phyloP scores from a whole-genome alignment of 2,888 invertebrate species.

The Lasioglossum figueresi region DNA sequence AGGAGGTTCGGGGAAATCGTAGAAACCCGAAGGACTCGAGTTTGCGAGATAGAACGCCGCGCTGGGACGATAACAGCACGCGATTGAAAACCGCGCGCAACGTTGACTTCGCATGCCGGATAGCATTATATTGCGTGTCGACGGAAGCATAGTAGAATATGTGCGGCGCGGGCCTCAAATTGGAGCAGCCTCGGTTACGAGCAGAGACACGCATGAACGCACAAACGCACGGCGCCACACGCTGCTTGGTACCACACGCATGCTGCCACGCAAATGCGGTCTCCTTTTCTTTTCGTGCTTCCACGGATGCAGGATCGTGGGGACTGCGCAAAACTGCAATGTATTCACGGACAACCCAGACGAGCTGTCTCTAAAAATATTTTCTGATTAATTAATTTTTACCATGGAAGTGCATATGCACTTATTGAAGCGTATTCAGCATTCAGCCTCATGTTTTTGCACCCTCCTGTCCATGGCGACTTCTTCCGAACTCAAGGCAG shows the following conservation, averaged over 20 bases:
- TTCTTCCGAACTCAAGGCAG: too few relatives aligned
- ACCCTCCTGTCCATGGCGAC: too few relatives aligned
- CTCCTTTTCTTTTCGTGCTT: not conserved
- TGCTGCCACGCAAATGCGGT: slow-evolving; percentile 51
- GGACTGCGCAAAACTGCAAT: not conserved
- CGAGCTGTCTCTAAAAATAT: not conserved
- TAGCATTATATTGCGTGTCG: slow-evolving; percentile 74
- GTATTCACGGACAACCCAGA: not conserved
- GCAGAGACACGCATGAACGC: slow-evolving; percentile 76
- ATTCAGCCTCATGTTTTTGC: too few relatives aligned
- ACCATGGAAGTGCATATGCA: too few relatives aligned
- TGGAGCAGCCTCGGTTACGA: slow-evolving; percentile 75
- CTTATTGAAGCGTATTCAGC: too few relatives aligned
- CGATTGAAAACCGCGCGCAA: slow-evolving; percentile 45
- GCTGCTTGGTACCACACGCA: slow-evolving; percentile 62
- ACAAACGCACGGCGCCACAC: slow-evolving; percentile 75
- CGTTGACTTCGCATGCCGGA: slow-evolving; percentile 61
- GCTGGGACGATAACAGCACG: slow-evolving; percentile 29
- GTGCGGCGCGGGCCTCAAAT: slow-evolving; percentile 76
- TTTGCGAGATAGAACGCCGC: slow-evolving; percentile 13
- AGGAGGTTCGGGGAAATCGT: not conserved
- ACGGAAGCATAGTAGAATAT: slow-evolving; percentile 73
- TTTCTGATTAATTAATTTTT: too few relatives aligned
- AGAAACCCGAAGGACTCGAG: not conserved
- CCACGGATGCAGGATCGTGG: not conserved